A percentile compares a stretch with the other conserved stretches of the same genome.
phyloP scores from a whole-genome alignment of 2,113 vertebrate species.

The Notarius lentiginosus region DNA sequence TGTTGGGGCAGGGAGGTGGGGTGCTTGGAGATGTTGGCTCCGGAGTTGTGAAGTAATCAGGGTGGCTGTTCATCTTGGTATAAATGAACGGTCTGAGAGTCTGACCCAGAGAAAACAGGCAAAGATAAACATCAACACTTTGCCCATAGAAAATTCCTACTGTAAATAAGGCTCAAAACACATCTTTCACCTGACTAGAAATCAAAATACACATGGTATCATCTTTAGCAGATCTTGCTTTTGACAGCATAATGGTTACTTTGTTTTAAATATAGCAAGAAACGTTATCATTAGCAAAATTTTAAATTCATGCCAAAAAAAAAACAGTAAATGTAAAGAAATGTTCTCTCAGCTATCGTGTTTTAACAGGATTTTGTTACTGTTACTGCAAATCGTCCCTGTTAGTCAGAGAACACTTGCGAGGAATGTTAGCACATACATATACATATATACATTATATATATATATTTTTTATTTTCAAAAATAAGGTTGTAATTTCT shows the following conservation, averaged over 20 bases:
- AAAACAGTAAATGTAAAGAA: not conserved
- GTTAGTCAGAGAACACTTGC: no score
- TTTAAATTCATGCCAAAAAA: not conserved
- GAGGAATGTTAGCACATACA: no score
- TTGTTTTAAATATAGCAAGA: not conserved
- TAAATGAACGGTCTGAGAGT: constrained; percentile 27
- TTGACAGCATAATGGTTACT: not conserved
- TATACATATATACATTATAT: no score
- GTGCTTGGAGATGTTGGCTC: not conserved
- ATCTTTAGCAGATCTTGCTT: not conserved
- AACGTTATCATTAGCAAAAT: not conserved
- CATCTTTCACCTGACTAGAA: not conserved
- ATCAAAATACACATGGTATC: not conserved
- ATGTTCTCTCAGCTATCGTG: not conserved
- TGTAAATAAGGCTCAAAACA: not conserved
- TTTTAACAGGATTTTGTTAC: not conserved
- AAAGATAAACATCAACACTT: not conserved
- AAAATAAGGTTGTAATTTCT: no score
- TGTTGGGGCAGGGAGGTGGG: not conserved
- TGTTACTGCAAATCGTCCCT: not conserved
- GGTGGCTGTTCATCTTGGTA: constrained; percentile 33
- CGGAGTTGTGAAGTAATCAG: constrained; percentile 18
- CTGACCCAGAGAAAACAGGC: constrained; percentile 9
- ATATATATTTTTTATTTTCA: no score
- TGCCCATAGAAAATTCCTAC: not conserved